A percentile compares a stretch with the other conserved stretches of the same genome.
Evolutionary conservation across 2,113 vertebrate species (phyloP).

Genomic region (Otolemur garnettii): DNA sequence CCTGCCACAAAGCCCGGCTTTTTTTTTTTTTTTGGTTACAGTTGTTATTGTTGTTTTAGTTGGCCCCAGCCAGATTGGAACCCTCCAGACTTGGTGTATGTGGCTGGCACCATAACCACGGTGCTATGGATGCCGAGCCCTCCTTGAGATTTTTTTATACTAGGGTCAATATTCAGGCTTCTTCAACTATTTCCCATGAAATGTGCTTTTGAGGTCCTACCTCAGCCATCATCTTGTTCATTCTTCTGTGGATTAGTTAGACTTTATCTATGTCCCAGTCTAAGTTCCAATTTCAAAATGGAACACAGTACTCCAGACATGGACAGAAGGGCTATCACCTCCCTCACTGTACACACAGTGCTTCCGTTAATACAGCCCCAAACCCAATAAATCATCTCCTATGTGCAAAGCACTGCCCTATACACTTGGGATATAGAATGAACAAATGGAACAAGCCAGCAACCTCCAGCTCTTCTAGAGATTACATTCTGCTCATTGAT

Average conservation of each 20-base stretch:
- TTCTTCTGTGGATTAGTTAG: not conserved
- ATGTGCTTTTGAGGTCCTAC: not conserved
- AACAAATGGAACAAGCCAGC: not conserved
- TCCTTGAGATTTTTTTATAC: not conserved
- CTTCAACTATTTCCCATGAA: not conserved
- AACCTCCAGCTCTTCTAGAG: not conserved
- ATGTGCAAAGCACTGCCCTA: not conserved
- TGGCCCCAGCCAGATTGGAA: no score
- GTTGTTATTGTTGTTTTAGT: no score
- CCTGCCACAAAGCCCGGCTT: no score
- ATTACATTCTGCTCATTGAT: not conserved
- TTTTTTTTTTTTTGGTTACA: no score
- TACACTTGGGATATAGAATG: not conserved
- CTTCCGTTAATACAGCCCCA: not conserved
- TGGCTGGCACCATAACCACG: no score
- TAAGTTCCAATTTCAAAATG: not conserved
- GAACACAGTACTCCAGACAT: not conserved
- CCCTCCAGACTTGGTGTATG: no score
- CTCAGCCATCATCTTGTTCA: not conserved
- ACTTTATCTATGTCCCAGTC: conserved; percentile 13
- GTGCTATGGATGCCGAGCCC: no score
- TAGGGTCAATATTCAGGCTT: not conserved
- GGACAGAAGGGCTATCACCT: not conserved
- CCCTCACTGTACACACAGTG: not conserved
- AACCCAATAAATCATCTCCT: not conserved